A percentile compares a stretch with the other conserved stretches of the same genome.
These are phyloP conservation scores for Plodia interpunctella DNA, from an alignment of 1,140 invertebrate genomes.

Conservation along the genomic window DNA sequence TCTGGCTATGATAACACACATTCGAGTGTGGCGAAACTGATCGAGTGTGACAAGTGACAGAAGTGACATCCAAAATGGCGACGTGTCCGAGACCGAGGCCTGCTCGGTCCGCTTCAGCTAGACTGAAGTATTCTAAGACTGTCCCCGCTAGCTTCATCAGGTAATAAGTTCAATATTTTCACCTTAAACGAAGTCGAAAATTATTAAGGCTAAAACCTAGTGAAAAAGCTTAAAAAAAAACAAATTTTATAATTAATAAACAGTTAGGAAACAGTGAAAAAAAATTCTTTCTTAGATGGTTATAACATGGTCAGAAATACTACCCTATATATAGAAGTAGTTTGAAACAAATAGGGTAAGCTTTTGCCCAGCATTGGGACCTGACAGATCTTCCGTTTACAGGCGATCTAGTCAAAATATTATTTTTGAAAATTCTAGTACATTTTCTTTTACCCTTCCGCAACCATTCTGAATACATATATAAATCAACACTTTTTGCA, in stretches of 20 bases:
- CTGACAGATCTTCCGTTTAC: constrained; percentile 9
- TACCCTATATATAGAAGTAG: too few relatives aligned
- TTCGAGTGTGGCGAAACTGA: constrained; percentile 11
- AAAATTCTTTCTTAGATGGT: too few relatives aligned
- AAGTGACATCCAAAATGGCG: constrained; percentile 38
- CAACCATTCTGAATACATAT: neutral
- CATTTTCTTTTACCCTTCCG: neutral
- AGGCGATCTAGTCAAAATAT: neutral
- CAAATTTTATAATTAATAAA: too few relatives aligned
- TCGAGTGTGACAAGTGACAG: constrained; percentile 13
- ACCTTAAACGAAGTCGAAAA: too few relatives aligned
- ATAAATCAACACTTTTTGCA: neutral
- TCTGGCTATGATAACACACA: neutral
- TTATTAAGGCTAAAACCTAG: too few relatives aligned
- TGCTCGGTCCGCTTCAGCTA: constrained; percentile 43
- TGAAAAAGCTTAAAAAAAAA: too few relatives aligned
- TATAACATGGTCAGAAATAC: too few relatives aligned
- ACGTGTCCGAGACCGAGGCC: constrained; percentile 56
- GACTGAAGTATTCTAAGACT: constrained; percentile 63
- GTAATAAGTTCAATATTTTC: constrained; percentile 22
- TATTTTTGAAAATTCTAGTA: neutral
- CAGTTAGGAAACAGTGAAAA: too few relatives aligned
- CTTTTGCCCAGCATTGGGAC: too few relatives aligned
- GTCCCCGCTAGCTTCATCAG: constrained; percentile 57
- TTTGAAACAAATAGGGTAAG: too few relatives aligned